These are phyloP conservation scores for Drosophila fulvimacula DNA, from an alignment of 2,888 invertebrate genomes.

Conservation along the genomic window DNA sequence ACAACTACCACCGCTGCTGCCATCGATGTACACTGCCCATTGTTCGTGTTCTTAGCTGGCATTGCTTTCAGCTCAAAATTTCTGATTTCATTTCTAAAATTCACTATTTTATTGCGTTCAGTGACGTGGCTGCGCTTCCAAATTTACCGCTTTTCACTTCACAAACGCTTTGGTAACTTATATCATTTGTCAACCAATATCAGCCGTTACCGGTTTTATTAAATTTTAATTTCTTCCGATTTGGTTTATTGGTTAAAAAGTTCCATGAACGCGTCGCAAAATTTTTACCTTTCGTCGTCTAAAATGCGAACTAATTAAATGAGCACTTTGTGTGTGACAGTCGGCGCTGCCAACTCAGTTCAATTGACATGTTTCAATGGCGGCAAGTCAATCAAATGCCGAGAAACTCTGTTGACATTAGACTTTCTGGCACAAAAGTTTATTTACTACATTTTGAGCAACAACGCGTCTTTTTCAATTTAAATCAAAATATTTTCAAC, in stretches of 20 bases:
- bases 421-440: fast-evolving
- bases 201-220: slow-evolving; percentile 62
- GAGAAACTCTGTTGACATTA: background rate
- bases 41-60: slow-evolving; percentile 44
- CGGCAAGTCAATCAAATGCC: slow-evolving; percentile 55
- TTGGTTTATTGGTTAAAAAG: slow-evolving; percentile 48
- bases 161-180: slow-evolving; percentile 30
- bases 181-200: slow-evolving; percentile 34
- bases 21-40: slow-evolving; percentile 44
- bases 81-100: slow-evolving; percentile 61
- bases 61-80: slow-evolving; percentile 54
- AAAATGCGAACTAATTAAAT: slow-evolving; percentile 81
- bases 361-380: slow-evolving; percentile 56
- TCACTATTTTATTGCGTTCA: slow-evolving; percentile 54
- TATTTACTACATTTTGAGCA: background rate
- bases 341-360: slow-evolving; percentile 62
- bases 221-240: slow-evolving; percentile 46
- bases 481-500: slow-evolving; percentile 21
- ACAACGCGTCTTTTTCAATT: slow-evolving; percentile 3
- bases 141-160: slow-evolving; percentile 71
- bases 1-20: slow-evolving; percentile 59
- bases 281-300: slow-evolving; percentile 80
- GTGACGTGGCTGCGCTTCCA: slow-evolving; percentile 74
- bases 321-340: slow-evolving; percentile 72
- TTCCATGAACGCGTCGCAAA: slow-evolving; percentile 72